Conservation (phyloP, 2,113 vertebrate genomes). For the Promerops cafer region DNA sequence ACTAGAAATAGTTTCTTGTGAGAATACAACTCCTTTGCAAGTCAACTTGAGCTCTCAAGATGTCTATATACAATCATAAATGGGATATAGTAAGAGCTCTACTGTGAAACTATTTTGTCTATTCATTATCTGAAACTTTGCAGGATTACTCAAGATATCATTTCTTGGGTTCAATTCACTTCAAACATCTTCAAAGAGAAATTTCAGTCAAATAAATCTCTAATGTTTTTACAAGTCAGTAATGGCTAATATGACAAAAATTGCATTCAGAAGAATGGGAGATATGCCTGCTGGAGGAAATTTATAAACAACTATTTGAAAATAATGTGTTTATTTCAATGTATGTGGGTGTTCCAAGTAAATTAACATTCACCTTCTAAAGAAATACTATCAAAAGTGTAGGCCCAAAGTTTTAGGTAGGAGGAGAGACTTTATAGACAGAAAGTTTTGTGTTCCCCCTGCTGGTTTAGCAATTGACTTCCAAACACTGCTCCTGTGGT, state of each 20-base stretch:
- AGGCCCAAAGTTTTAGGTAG: neutral
- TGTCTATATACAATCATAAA: neutral
- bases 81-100: neutral
- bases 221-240: neutral
- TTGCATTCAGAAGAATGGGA: neutral
- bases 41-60: neutral
- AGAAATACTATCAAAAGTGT: neutral
- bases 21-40: neutral
- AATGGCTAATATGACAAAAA: neutral
- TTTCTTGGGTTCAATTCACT: neutral
- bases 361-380: neutral
- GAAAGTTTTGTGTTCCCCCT: conserved; percentile 65
- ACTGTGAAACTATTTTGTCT: neutral
- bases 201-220: neutral
- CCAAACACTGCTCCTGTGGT: conserved; percentile 11
- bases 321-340: neutral
- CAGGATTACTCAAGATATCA: neutral
- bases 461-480: conserved; percentile 59
- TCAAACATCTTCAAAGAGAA: neutral
- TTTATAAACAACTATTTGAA: neutral
- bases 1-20: conserved; percentile 19
- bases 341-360: neutral
- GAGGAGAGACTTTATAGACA: neutral
- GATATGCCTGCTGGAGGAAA: neutral
- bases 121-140: neutral